Base-by-base conservation (phyloP, 2,113 vertebrate genomes). In the Cavia aperea region DNA sequence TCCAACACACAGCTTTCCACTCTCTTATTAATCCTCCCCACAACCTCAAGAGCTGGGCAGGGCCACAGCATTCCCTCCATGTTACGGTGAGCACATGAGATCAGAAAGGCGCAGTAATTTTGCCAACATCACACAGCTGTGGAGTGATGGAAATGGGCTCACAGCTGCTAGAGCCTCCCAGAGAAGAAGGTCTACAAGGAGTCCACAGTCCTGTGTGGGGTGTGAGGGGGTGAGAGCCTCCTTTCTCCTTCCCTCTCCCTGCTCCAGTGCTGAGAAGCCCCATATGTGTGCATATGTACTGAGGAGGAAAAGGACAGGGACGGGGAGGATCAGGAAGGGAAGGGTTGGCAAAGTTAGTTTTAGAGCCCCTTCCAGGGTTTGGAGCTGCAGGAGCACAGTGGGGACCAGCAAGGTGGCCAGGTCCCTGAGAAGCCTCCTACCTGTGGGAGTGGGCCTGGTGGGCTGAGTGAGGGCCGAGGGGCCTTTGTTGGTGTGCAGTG, bases 41-140 rank as follows among this genome's bases (percentile, higher is more conserved):
- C 7, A 18, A 58, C 86, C 79, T 90, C 24, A 46, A 60, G 43
- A 63, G 56, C 77, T 70, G 54, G 84, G 36, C 12, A 31, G 83
- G 51, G 5, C 29, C 81, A 60, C 39, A 63, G 5, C 2, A 13
- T 60, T 66, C 49, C 60, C 72, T 66, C 10, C 23, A 24, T 33
- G 54, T 78, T 62, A 60, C 43, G 70, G 36, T 4, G 29, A 86
- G 66, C 16, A 81, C 51, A 85, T 11, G 29, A 84, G 14, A 65
- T 26, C 86, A 95, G 92, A 92, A 83, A 95, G 68, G 23, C 68
- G 26, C 60, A 68, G 33, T 18, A 70, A 39, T 43, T 89, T 62
- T 29, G 81, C 77, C 54, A 66, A 86, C 43, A 60, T 72, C 75
- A 85, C 83, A 87, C 56, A 93, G 86, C 63, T 90, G 82, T 46